Conservation (phyloP, 2,888 invertebrate genomes). For the Leptura quadrifasciata region DNA sequence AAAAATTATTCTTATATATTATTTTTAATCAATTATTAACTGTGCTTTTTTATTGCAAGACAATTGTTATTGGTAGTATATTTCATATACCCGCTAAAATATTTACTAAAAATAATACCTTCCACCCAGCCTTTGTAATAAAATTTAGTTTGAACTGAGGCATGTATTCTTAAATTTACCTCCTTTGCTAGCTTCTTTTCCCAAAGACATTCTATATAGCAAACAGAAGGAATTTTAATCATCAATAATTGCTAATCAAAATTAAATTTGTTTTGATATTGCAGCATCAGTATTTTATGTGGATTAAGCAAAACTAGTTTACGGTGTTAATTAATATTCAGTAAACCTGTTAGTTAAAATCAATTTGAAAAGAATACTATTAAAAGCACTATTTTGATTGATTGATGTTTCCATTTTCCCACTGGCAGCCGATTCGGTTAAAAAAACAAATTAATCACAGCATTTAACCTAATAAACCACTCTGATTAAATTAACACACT, state of each 20-base stretch:
- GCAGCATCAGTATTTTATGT: not conserved
- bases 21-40: no score
- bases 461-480: slow-evolving; percentile 44
- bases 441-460: slow-evolving; percentile 25
- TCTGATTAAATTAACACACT: slow-evolving; percentile 43
- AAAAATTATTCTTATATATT: no score
- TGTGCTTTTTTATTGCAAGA: no score
- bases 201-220: not conserved
- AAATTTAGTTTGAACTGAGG: no score
- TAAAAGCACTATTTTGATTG: not conserved
- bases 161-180: no score
- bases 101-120: no score
- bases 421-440: slow-evolving; percentile 17
- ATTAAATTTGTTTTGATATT: not conserved
- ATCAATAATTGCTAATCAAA: not conserved
- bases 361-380: slow-evolving; percentile 4
- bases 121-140: no score
- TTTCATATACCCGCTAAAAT: no score
- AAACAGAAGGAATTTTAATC: not conserved
- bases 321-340: slow-evolving; percentile 12
- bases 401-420: slow-evolving; percentile 37
- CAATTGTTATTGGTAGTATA: no score
- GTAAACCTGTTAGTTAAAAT: not conserved
- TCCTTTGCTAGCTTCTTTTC: not conserved
- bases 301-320: not conserved